Evolutionary conservation across 2,113 vertebrate species (phyloP), one percentile per base, ranked within the genome.

Genomic region (Thamnophis sirtalis): DNA sequence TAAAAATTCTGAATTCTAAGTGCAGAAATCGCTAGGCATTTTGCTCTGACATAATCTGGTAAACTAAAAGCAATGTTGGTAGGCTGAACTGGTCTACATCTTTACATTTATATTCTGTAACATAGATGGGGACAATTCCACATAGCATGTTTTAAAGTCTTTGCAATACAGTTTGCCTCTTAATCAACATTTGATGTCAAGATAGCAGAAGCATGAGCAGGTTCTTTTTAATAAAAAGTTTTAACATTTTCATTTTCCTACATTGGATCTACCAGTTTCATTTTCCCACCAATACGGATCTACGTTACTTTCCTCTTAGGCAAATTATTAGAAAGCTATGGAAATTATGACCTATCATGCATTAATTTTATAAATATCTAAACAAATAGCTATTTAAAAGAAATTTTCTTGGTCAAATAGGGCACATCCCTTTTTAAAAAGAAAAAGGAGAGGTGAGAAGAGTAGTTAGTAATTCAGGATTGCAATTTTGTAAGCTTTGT

Each of bases 321-420:
- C 90, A 38, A 73, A 7, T 87, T 90, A 5, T 1, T n/a, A 88
- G 19, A 33, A 90, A 94, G 4, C 26, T 28, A 56, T 0, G 63
- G 7, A 94, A 95, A 73, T 93, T 19, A 38, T 84, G 89, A 92
- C n/a, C 86, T 38, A 60, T 89, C 92, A 63, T 58, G 85, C 0
- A 0, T 21, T 87, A 7, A 54, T 50, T 90, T 92, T 86, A 9
- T 88, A 60, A 54, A 24, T 91, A 87, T 91, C 84, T 92, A 92
- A 84, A 93, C 43, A 28, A 87, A 26, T 51, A 11, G 21, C 28
- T 43, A 21, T 63, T 89, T 87, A 93, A 93, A 63, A 84, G 90
- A 73, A 93, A 73, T 88, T 55, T 55, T 87, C 22, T 73, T 93
- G 91, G 91, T 28, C 9, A 49, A 93, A 50, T 92, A 89, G 95